phyloP scores from a whole-genome alignment of 2,888 invertebrate species.

The Adineta ricciae region DNA sequence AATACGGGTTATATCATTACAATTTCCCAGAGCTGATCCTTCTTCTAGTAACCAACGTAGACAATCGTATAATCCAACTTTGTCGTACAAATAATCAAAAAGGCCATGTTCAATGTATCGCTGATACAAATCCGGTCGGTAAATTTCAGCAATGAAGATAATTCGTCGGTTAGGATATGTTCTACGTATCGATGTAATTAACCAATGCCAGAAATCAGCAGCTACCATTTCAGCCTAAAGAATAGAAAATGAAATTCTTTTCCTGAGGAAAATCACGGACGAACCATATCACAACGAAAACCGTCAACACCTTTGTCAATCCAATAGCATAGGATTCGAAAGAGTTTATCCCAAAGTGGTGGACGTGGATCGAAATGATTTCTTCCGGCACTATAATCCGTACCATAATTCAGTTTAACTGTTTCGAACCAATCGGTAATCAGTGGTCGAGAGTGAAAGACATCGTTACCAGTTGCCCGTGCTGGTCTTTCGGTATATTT shows the following conservation, averaged over 20 bases:
- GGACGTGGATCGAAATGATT: not conserved
- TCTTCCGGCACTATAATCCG: not conserved
- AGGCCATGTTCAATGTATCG: slow-evolving; percentile 4
- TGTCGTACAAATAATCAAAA: slow-evolving; percentile 17
- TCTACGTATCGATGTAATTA: not conserved
- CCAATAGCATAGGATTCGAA: not conserved
- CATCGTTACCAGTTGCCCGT: slow-evolving; percentile 15
- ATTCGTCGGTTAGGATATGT: not conserved
- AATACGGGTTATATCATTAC: slow-evolving; percentile 12
- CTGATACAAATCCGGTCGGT: not conserved
- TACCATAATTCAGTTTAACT: slow-evolving; percentile 14
- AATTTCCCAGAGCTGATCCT: not conserved
- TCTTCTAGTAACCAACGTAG: not conserved
- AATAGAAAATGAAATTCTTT: no score
- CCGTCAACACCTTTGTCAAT: slow-evolving; percentile 1
- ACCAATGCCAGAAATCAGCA: slow-evolving; percentile 14
- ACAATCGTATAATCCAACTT: slow-evolving; percentile 1
- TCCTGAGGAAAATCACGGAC: no score
- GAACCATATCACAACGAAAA: slow-evolving; percentile 18
- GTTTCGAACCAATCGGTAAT: slow-evolving; percentile 21
- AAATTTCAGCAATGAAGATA: slow-evolving; percentile 14
- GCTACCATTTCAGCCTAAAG: not conserved
- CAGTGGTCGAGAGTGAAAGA: not conserved
- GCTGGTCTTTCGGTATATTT: not conserved
- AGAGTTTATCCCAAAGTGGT: slow-evolving; percentile 11